Evolutionary conservation across 2,797 vertebrate species (phyloP), one percentile per base, ranked within the genome.

Genomic region (Mallotus villosus): DNA sequence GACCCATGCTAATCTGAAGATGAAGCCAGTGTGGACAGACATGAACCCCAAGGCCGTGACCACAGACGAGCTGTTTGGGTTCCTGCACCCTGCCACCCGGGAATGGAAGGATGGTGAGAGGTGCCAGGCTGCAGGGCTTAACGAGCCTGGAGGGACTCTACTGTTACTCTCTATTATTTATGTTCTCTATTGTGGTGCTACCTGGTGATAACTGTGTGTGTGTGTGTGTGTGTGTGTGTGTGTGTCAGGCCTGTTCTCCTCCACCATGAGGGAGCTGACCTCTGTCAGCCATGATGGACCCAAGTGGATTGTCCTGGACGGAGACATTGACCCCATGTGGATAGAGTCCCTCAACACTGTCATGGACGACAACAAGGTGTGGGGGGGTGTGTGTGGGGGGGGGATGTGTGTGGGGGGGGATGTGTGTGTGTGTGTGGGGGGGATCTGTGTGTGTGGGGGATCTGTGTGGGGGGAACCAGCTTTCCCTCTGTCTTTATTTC

Each of bases 321-420:
- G 93, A 60, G 92, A 92, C 85, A 93, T 90, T 78, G 93, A 94
- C 81, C 86, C 76, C 0, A 92, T 93, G 93, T 94, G 94, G 94
- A 92, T 93, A 0, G 93, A 95, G 78, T 94, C 92, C 25, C 89
- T 95, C 16, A 95, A 94, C 71, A 95, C 93, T 16, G 91, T 93
- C 6, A 92, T 93, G 93, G 92, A 94, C 65, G 87, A 93, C 80
- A 95, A 94, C 59, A 93, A 96, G 91, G 92, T n/a, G n/a, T n/a
- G n/a, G n/a, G n/a, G n/a, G n/a, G 93, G 41, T 73, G 71, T 70
- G 37, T 19, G 14, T 34, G 21, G 57, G 9, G 27, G 24, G 2
- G 27, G 19, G 49, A 19, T 27, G 19, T 66, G 16, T 66, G 4
- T 49, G 29, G 29, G 11, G 63, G 6, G 32, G 4, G 66, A 41